Evolutionary conservation across 2,113 vertebrate genomes (phyloP).

Genomic region (Myanophis thanlyinensis): DNA sequence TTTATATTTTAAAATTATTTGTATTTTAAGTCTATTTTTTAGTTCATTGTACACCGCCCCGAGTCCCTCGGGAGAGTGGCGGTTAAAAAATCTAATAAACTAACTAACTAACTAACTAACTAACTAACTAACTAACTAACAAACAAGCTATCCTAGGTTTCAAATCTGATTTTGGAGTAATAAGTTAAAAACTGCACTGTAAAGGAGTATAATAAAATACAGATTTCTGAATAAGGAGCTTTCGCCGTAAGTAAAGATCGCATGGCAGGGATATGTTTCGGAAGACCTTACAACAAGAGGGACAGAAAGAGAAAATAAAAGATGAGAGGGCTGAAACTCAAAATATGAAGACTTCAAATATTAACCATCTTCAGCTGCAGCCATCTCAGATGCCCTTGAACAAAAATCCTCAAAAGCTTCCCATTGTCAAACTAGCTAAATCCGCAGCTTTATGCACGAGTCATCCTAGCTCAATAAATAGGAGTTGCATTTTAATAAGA

Average conservation of each 20-base stretch:
- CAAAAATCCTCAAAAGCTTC: neutral
- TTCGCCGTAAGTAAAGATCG: neutral
- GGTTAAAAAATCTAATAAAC: no score
- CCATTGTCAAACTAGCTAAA: conserved; percentile 34
- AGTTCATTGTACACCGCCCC: no score
- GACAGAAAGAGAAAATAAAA: neutral
- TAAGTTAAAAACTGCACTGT: neutral
- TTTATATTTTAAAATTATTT: no score
- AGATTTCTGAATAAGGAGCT: neutral
- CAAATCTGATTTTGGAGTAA: fast-evolving
- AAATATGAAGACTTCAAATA: neutral
- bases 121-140: no score
- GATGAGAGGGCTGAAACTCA: neutral
- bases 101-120: no score
- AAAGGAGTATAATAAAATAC: neutral
- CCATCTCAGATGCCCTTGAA: neutral
- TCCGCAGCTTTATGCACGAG: conserved; percentile 49
- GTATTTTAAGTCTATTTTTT: no score
- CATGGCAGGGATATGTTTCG: neutral
- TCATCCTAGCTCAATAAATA: conserved; percentile 67
- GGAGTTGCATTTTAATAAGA: conserved; percentile 60
- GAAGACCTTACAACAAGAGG: neutral
- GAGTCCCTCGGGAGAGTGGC: no score
- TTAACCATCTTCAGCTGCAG: neutral
- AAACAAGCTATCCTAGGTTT: neutral